These are phyloP conservation scores for Hipposideros armiger DNA, from an alignment of 2,113 vertebrate species.

Conservation along the genomic window DNA sequence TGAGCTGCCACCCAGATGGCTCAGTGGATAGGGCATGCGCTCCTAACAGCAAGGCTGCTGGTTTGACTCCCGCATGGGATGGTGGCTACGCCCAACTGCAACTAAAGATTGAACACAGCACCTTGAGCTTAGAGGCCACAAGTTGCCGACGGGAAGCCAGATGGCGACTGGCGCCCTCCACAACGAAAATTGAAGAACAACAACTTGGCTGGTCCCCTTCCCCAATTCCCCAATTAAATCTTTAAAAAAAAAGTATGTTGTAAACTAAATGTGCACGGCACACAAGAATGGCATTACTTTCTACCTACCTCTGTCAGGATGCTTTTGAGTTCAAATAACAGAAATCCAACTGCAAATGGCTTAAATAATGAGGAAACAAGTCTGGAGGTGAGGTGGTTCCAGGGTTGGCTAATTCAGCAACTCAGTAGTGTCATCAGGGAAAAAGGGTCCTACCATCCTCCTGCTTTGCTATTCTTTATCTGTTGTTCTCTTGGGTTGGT, in stretches of 20 bases:
- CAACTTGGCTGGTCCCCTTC: no score
- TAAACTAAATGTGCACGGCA: constrained; percentile 32
- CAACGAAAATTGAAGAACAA: no score
- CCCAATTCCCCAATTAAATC: no score
- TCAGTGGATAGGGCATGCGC: no score
- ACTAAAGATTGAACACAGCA: no score
- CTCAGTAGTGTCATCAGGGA: constrained; percentile 11
- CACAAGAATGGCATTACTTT: constrained; percentile 64
- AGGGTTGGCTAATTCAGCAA: constrained; percentile 40
- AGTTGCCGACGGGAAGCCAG: no score
- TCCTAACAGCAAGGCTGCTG: no score
- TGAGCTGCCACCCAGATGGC: no score
- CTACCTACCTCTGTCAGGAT: constrained; percentile 50
- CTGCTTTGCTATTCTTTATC: constrained; percentile 28
- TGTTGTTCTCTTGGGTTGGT: constrained; percentile 9
- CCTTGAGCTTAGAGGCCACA: no score
- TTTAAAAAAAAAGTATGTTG: neutral
- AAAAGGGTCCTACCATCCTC: neutral
- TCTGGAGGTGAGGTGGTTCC: constrained; percentile 5
- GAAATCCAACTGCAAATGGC: constrained; percentile 54
- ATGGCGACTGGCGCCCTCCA: no score
- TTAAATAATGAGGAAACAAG: constrained; percentile 63
- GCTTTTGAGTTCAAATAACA: constrained; percentile 69
- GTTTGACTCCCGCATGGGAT: no score
- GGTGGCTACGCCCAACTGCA: no score